phyloP scores from a whole-genome alignment of 1,140 invertebrate genomes.

The Neotoxoptera formosana region DNA sequence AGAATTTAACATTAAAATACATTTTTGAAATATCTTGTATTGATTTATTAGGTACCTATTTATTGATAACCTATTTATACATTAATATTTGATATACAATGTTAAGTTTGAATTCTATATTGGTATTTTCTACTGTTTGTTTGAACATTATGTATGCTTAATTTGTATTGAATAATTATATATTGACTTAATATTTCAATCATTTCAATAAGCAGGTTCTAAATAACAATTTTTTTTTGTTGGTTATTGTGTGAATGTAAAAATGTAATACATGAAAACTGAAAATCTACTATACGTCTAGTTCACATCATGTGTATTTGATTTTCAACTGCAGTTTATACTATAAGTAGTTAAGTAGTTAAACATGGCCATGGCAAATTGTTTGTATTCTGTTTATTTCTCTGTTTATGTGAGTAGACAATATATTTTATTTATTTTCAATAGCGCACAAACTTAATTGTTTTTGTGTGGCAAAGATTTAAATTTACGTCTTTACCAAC shows the following conservation, averaged over 20 bases:
- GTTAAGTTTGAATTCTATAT: neutral
- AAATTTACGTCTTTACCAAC: no score
- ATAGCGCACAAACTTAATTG: neutral
- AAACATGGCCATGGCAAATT: neutral
- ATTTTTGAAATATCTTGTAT: neutral
- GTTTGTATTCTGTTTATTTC: neutral
- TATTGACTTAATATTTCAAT: neutral
- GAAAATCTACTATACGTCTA: neutral
- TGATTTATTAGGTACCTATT: neutral
- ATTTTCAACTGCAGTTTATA: neutral
- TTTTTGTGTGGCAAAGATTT: neutral
- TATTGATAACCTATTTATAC: neutral
- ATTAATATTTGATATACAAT: neutral
- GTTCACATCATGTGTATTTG: neutral
- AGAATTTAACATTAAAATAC: neutral
- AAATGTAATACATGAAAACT: neutral
- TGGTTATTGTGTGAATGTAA: neutral
- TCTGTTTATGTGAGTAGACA: neutral
- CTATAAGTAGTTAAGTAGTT: neutral
- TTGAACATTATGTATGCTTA: neutral
- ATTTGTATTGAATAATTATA: conserved; percentile 13
- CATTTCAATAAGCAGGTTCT: conserved; percentile 4
- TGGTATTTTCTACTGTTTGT: neutral
- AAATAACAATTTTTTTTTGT: neutral
- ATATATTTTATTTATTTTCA: neutral